Evolutionary conservation across 2,797 vertebrate genomes (phyloP).

Genomic region (Gymnodraco acuticeps): DNA sequence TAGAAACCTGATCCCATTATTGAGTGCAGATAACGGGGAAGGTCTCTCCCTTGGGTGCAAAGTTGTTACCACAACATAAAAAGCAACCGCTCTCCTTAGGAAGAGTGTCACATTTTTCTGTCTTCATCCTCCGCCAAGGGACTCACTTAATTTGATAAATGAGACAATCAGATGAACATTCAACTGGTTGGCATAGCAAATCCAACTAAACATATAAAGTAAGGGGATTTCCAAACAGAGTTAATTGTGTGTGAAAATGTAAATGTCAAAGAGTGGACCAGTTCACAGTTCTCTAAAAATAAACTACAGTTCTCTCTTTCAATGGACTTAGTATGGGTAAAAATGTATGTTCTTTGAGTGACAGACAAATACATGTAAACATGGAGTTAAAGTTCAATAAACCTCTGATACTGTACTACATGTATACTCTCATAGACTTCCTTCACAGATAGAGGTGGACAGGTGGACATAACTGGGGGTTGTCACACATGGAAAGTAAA

Average conservation of each 20-base stretch:
- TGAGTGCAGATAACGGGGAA: conserved; percentile 80
- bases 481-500: background rate
- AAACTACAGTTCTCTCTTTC: background rate
- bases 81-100: conserved; percentile 72
- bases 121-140: conserved; percentile 48
- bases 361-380: background rate
- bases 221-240: conserved; percentile 16
- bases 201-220: conserved; percentile 26
- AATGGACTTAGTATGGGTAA: background rate
- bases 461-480: background rate
- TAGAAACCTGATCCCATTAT: conserved; percentile 82
- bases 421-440: background rate
- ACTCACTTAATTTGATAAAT: conserved; percentile 55
- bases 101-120: conserved; percentile 59
- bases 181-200: conserved; percentile 44
- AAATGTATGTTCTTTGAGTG: background rate
- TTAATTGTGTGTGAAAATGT: conserved; percentile 8
- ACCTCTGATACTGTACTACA: background rate
- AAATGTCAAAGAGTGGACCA: background rate
- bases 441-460: background rate
- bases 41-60: conserved; percentile 73
- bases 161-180: conserved; percentile 34
- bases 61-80: conserved; percentile 75
- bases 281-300: conserved; percentile 17
- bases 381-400: background rate